Base-by-base conservation (phyloP, 1,140 invertebrate species). In the Heterodera schachtii region DNA sequence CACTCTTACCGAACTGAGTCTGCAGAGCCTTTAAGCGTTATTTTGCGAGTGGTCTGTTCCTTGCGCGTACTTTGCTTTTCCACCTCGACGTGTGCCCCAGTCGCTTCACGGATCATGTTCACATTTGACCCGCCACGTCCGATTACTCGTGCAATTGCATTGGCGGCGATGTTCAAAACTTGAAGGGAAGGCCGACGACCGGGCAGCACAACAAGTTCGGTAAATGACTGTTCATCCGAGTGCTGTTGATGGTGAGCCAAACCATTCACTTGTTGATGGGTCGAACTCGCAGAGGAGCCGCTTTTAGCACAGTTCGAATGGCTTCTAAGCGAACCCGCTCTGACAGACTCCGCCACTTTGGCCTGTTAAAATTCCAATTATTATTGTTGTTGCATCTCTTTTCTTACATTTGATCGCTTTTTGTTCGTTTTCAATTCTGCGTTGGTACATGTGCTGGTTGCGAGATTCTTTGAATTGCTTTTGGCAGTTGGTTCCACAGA, bases 21-120 rank as follows among this genome's bases (percentile, higher is more conserved):
- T 2, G 78, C 52, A n/a, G 77, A 73, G 43, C 87, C 87, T 84
- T 83, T 86, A n/a, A 90, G 82, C 31, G 80, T 82, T 66, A 88
- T 89, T 57, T 85, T 79, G 13, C 87, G 78, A 7, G 84, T 83
- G 16, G 79, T 73, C 80, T 90, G 84, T 31, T 90, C 84, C n/a
- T 86, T 67, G 11, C 82, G 49, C 9, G 75, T 79, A 3, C 46
- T 41, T 64, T 79, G 75, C 60, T 88, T 88, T 64, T 90, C 80
- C 47, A 86, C 83, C 83, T 90, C 87, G 44, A 90, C 87, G 19
- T 83, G 79, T 7, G 87, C 87, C 49, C 81, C 78, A 75, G 88
- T 89, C 31, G 86, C 87, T 78, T 90, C 89, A 52, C 89, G 69
- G 70, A 90, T 90, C 13, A 87, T 83, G 60, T 89, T 88, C 81